Conservation (phyloP, 2,797 vertebrate genomes). For the Caiman crocodilus region DNA sequence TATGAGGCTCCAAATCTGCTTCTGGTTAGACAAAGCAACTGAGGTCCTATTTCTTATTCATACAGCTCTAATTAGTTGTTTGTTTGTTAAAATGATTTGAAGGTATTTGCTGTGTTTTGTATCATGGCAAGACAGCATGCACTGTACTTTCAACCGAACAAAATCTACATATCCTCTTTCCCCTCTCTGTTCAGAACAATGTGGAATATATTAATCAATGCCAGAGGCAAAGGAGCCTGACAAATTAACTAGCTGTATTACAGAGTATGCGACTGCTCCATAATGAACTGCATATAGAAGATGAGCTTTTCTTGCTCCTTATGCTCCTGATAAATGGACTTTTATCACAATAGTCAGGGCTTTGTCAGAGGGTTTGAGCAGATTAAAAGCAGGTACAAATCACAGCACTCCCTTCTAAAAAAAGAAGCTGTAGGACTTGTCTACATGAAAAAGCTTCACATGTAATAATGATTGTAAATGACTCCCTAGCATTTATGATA, state of each 20-base stretch:
- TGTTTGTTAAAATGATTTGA: not conserved
- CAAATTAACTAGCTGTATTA: not conserved
- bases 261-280: not conserved
- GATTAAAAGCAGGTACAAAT: slow-evolving; percentile 31
- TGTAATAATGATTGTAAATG: slow-evolving; percentile 33
- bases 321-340: not conserved
- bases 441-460: not conserved
- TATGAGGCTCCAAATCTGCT: not conserved
- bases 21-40: slow-evolving; percentile 31
- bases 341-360: not conserved
- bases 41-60: slow-evolving; percentile 8
- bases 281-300: not conserved
- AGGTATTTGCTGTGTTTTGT: not conserved
- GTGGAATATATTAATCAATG: not conserved
- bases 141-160: not conserved
- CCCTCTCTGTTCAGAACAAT: not conserved
- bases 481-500: slow-evolving; percentile 26
- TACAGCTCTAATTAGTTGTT: not conserved
- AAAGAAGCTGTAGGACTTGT: slow-evolving; percentile 48
- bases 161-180: not conserved
- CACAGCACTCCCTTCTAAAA: not conserved
- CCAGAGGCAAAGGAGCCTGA: not conserved
- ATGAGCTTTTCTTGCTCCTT: slow-evolving; percentile 34
- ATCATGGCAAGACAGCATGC: not conserved
- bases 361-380: not conserved